Conservation (phyloP, 2,888 invertebrate species). For the Euclidia mi region DNA sequence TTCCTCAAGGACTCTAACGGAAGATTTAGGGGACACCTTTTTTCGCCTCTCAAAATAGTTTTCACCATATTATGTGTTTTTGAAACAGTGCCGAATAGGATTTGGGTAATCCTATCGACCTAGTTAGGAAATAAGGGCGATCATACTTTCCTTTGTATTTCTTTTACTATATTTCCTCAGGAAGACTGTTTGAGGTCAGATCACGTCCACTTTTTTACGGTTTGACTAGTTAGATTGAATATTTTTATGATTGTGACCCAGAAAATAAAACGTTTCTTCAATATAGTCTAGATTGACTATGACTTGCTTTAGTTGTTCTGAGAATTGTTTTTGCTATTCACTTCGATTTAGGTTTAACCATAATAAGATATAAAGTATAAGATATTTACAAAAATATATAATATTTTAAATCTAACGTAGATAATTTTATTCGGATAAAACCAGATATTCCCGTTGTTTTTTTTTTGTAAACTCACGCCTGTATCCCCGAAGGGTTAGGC, state of each 20-base stretch:
- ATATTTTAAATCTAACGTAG: no score
- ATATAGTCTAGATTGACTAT: no score
- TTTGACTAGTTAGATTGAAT: not conserved
- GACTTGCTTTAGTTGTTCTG: no score
- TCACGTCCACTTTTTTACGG: conserved; percentile 1
- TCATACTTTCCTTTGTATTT: conserved; percentile 1
- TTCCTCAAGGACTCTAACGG: conserved; percentile 37
- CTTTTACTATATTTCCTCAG: not conserved
- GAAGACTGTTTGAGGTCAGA: not conserved
- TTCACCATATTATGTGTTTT: conserved; percentile 46
- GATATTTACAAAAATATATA: no score
- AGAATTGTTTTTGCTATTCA: no score
- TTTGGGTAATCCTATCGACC: conserved; percentile 49
- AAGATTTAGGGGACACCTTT: conserved; percentile 52
- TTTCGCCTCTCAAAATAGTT: conserved; percentile 53
- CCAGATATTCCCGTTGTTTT: no score
- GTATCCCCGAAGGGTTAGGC: no score
- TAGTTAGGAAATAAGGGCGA: conserved; percentile 3
- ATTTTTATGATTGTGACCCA: not conserved
- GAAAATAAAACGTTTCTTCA: not conserved
- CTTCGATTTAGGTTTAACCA: no score
- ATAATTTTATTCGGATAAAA: no score
- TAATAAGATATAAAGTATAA: no score
- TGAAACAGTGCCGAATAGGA: conserved; percentile 51
- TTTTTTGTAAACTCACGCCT: no score